Percentiles rank a stretch among this genome's conserved stretches.
Evolutionary conservation across 2,888 invertebrate genomes (phyloP).

Genomic region (Andrena praecox): DNA sequence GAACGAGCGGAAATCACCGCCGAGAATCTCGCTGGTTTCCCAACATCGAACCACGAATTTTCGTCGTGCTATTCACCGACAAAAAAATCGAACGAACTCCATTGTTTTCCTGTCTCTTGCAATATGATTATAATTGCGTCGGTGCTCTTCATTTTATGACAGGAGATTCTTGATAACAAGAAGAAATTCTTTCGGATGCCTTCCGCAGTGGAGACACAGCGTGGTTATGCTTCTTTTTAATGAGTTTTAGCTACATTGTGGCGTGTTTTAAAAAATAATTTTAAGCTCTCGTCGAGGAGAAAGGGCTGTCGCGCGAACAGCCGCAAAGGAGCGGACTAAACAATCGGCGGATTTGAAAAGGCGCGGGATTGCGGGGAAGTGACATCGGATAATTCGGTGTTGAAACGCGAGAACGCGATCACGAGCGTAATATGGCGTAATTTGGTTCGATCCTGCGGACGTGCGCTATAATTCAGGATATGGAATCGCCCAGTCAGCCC

Average conservation of each 20-base stretch:
- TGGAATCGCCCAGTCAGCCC: constrained; percentile 42
- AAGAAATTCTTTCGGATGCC: no score
- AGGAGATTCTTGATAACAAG: background rate
- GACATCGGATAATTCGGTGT: constrained; percentile 29
- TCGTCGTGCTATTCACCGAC: background rate
- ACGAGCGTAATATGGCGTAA: constrained; percentile 17
- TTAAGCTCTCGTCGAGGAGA: no score
- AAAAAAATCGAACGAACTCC: background rate
- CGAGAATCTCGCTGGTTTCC: constrained; percentile 6
- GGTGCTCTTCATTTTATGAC: background rate
- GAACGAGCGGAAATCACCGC: constrained; percentile 31
- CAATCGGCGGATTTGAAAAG: no score
- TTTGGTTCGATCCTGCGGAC: constrained; percentile 38
- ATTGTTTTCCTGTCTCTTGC: background rate
- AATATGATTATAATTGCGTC: background rate
- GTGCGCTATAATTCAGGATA: constrained; percentile 41
- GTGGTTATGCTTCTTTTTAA: background rate
- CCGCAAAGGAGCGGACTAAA: no score
- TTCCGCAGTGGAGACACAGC: background rate
- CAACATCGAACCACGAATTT: constrained; percentile 17
- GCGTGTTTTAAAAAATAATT: no score
- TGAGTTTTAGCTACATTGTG: no score
- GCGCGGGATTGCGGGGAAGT: constrained; percentile 1
- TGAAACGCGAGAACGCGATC: constrained; percentile 24
- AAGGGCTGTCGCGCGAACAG: no score